phyloP scores from a whole-genome alignment of 2,113 vertebrate species.

The human region DNA sequence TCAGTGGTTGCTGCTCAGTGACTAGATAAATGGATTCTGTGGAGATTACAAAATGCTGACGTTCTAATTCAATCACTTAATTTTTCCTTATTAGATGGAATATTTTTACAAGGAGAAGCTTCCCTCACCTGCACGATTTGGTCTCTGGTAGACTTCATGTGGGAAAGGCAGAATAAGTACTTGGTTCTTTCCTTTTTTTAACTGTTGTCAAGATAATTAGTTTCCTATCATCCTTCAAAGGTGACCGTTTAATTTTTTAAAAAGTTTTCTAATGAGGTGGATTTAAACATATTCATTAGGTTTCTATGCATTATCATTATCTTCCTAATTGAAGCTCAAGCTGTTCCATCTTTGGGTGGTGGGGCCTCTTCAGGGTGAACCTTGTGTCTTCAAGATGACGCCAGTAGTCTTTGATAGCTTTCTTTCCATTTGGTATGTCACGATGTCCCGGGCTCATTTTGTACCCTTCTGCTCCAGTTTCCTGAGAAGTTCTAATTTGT shows the following conservation, averaged over 20 bases:
- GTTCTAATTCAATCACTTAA: background rate
- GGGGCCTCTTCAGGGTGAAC: background rate
- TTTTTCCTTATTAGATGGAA: background rate
- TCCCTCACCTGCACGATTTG: background rate
- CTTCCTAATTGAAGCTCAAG: background rate
- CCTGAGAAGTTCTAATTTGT: background rate
- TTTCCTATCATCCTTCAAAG: background rate
- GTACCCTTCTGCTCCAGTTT: background rate
- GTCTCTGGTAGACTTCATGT: background rate
- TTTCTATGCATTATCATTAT: background rate
- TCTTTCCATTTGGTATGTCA: background rate
- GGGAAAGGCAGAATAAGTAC: no score
- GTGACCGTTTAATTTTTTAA: background rate
- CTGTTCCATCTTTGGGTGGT: background rate
- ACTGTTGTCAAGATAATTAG: background rate
- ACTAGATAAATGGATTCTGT: background rate
- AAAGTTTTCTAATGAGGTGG: background rate
- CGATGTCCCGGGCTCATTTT: background rate
- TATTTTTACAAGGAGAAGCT: background rate
- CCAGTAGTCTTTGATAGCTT: fast-evolving
- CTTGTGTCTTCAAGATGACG: fast-evolving
- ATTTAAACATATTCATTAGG: background rate
- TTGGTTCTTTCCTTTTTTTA: background rate
- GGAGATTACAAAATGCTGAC: background rate
- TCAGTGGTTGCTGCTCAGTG: fast-evolving